Percentiles rank a stretch among this genome's conserved stretches.
Evolutionary conservation across 2,113 vertebrate genomes (phyloP).

Genomic region (Oreamnos americanus): DNA sequence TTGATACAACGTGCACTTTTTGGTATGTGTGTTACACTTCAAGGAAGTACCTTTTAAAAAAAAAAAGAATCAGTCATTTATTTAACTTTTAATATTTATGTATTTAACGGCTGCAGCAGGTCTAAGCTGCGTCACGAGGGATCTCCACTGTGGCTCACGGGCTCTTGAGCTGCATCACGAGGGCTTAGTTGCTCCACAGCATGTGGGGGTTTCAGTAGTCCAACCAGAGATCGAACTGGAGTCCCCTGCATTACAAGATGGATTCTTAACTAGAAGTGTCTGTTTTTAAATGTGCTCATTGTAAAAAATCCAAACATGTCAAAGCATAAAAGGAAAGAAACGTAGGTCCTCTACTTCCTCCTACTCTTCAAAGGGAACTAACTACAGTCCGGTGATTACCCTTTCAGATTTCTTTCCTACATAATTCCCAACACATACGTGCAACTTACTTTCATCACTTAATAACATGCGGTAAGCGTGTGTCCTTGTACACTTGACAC

Average conservation of each 20-base stretch:
- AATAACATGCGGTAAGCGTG: not conserved
- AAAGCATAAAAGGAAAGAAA: slow-evolving; percentile 3
- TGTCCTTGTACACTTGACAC: not conserved
- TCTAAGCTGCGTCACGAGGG: not conserved
- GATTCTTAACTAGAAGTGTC: not conserved
- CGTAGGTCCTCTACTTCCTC: not conserved
- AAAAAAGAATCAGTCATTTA: not conserved
- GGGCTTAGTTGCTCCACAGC: not conserved
- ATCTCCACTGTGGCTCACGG: not conserved
- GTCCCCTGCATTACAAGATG: not conserved
- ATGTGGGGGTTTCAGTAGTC: not conserved
- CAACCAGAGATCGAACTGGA: not conserved
- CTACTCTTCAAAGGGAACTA: not conserved
- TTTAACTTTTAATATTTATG: not conserved
- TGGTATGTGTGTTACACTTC: not conserved
- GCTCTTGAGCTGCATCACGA: not conserved
- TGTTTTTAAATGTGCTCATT: not conserved
- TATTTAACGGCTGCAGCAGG: not conserved
- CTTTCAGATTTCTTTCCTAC: not conserved
- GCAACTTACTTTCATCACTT: not conserved
- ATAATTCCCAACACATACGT: not conserved
- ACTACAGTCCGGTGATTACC: not conserved
- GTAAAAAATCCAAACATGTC: not conserved
- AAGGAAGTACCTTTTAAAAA: not conserved
- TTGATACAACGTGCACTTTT: not conserved